Evolutionary conservation across 2,888 invertebrate genomes (phyloP), one percentile per base, ranked within the genome.

Genomic region (Heteromurus nitidus): DNA sequence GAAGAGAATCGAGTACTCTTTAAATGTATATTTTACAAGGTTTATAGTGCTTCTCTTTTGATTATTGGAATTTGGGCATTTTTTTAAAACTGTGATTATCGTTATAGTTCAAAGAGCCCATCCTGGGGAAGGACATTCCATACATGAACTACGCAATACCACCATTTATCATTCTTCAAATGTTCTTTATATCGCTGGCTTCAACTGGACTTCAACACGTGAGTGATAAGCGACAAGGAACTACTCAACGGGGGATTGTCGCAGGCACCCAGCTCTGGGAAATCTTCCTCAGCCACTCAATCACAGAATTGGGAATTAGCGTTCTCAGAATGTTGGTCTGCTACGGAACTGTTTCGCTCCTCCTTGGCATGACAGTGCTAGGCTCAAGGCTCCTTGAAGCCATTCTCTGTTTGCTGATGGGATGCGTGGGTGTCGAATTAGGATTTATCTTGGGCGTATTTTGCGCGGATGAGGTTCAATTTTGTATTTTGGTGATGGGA

Each of bases 221-320:
- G 1, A 22, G 16, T 24, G 83, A 83, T n/a, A 75, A 80, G 36
- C 70, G 67, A 0, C 53, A 67, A 22, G 83, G 80, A n/a, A 76
- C 79, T 64, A 20, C 80, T 36, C 42, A 80, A 11, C 53, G 83
- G 18, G 62, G 80, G 7, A 22, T 75, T 9, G 75, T 83, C 87
- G 9, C 88, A 92, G 97, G 97, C 76, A 96, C 97, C 55, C 93
- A 94, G 0, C 95, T 96, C 0, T 93, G 94, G 7, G 97, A 97
- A 91, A 95, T 98, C 88, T 92, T 97, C 87, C 94, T 96, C 89
- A 96, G 96, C 0, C 97, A 97, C 90, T 95, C 97, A 64, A 92
- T 96, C 69, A 96, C 96, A 0, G 97, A 97, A 91, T 96, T 97
- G 89, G 94, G 97, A 82, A 96, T 97, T 22, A 96, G 97, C 95